Evolutionary conservation across 2,888 invertebrate species (phyloP).

Genomic region (Trichopria drosophilae): DNA sequence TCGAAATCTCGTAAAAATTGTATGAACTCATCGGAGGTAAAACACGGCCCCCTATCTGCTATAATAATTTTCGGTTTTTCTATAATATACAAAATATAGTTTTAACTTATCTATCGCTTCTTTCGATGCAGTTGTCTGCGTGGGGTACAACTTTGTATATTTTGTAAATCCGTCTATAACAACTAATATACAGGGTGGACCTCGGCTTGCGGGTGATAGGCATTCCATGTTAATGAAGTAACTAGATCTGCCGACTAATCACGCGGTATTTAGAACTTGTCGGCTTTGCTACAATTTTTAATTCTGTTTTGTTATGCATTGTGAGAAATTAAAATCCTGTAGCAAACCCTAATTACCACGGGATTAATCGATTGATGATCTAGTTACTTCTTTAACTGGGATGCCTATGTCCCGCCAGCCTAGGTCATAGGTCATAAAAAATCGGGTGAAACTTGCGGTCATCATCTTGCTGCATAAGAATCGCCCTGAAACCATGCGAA

Average conservation of each 20-base stretch:
- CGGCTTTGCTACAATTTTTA: too few relatives aligned
- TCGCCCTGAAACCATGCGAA: conserved; percentile 5
- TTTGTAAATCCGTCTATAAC: conserved; percentile 29
- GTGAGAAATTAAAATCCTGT: too few relatives aligned
- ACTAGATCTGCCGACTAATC: too few relatives aligned
- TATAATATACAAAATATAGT: conserved; percentile 21
- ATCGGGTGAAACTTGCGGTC: conserved; percentile 3
- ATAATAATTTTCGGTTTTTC: conserved; percentile 23
- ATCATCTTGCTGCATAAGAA: conserved; percentile 1
- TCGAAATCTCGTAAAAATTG: conserved; percentile 20
- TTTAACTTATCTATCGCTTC: conserved; percentile 23
- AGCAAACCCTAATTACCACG: too few relatives aligned
- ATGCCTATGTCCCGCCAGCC: too few relatives aligned
- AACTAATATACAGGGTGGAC: conserved; percentile 29
- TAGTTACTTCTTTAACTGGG: too few relatives aligned
- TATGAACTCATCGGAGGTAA: conserved; percentile 29
- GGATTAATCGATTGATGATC: too few relatives aligned
- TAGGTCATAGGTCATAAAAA: too few relatives aligned
- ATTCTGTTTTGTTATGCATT: too few relatives aligned
- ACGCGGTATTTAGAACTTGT: too few relatives aligned
- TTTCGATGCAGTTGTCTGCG: conserved; percentile 17
- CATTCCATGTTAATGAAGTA: too few relatives aligned
- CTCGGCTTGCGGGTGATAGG: too few relatives aligned
- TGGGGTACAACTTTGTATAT: conserved; percentile 24
- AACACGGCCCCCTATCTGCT: conserved; percentile 29